Evolutionary conservation across 1,140 invertebrate species (phyloP), one percentile per base, ranked within the genome.

Genomic region (Drosophila grimshawi): DNA sequence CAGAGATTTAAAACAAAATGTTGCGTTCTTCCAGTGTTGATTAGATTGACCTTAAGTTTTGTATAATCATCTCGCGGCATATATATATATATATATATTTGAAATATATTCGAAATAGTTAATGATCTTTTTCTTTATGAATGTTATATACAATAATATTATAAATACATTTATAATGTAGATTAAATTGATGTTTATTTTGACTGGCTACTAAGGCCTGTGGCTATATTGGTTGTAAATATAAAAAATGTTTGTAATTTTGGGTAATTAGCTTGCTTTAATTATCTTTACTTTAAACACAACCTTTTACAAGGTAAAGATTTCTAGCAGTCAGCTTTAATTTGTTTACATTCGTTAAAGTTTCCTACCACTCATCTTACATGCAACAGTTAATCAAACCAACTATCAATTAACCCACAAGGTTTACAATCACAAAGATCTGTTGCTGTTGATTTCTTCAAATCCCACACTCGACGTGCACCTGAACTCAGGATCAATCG

Each of bases 11-110:
- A 37, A 35, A 56, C 19, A 37, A 27, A 11, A 46, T 19, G 19
- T 19, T 19, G 19, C 19, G 19, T 60, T 48, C 43, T 48, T 32
- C 30, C 32, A 35, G 32, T 37, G 19, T 19, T 41, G 39, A 19
- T 37, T n/a, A 46, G 64, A 39, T 55, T 43, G 70, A 73, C 70
- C 70, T 73, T 61, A 49, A 46, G 41, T 32, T 61, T 46, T 46
- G 37, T 46, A 30, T 33, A 11, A n/a, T 35, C 1, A 32, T 6
- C 32, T 35, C n/a, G n/a, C 5, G 57, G 57, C 57, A 27, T 60
- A 19, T 19, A 19, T 19, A 19, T 19, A 19, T 19, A 27, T 60
- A 19, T 19, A 19, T 19, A 19, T 19, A 19, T 19, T 19, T 19
- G 19, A 19, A 19, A 19, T 19, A 19, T 19, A 19, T 19, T 19